Conservation (phyloP, 1,140 invertebrate genomes). For the Drosophila prosaltans region DNA sequence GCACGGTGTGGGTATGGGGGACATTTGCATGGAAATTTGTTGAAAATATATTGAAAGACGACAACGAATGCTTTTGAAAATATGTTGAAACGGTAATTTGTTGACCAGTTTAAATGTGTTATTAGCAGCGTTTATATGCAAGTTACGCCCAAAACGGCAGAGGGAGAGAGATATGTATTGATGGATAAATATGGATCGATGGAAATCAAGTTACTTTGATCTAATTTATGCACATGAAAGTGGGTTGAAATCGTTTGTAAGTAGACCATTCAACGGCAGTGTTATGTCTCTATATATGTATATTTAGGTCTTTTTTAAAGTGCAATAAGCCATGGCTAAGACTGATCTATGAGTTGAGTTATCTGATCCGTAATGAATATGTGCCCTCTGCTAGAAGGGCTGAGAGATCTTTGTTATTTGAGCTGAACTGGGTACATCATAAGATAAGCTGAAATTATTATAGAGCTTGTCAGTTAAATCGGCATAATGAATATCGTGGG, state of each 20-base stretch:
- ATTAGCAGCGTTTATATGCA: slow-evolving; percentile 80
- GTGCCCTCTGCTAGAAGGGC: neutral
- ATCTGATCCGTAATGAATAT: slow-evolving; percentile 11
- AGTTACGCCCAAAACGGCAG: slow-evolving; percentile 63
- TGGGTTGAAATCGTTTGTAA: slow-evolving; percentile 44
- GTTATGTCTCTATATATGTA: slow-evolving; percentile 74
- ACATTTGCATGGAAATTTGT: slow-evolving; percentile 79
- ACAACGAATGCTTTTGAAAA: slow-evolving; percentile 50
- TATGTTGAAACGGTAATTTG: slow-evolving; percentile 77
- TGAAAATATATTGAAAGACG: slow-evolving; percentile 69
- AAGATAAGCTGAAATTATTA: slow-evolving; percentile 40
- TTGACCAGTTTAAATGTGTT: slow-evolving; percentile 77
- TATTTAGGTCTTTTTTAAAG: slow-evolving; percentile 54
- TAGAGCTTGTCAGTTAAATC: slow-evolving; percentile 4
- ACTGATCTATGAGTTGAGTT: slow-evolving; percentile 65
- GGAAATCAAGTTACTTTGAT: slow-evolving; percentile 40
- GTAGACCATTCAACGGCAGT: slow-evolving; percentile 71
- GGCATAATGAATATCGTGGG: slow-evolving; percentile 1
- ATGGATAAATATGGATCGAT: slow-evolving; percentile 24
- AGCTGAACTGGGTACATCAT: slow-evolving; percentile 22
- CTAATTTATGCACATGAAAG: slow-evolving; percentile 72
- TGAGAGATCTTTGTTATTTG: slow-evolving; percentile 32
- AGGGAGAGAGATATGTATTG: slow-evolving; percentile 18
- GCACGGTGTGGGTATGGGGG: neutral
- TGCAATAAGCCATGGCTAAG: slow-evolving; percentile 72